Evolutionary conservation across 2,113 vertebrate genomes (phyloP).

Genomic region (Leptocoma aspasia): DNA sequence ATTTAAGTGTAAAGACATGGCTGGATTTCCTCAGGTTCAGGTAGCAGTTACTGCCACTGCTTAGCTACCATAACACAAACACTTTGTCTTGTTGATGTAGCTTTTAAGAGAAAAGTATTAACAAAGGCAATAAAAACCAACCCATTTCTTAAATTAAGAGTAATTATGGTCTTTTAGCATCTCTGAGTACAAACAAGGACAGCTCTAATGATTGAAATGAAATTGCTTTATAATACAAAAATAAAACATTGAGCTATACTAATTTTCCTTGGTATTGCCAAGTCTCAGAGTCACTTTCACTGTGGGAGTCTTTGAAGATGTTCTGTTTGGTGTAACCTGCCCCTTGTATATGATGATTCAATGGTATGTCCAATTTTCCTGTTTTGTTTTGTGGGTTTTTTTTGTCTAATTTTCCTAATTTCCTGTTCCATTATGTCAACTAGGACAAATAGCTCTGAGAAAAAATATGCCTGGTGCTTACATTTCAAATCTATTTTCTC

Average conservation of each 20-base stretch:
- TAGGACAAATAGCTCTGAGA: neutral
- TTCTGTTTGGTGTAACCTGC: neutral
- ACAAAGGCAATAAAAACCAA: neutral
- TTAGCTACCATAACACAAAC: neutral
- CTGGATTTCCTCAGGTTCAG: neutral
- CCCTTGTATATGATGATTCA: neutral
- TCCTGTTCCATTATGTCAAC: neutral
- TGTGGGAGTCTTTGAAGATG: neutral
- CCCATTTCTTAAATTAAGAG: neutral
- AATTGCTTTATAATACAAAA: neutral
- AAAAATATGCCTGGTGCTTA: neutral
- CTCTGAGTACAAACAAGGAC: neutral
- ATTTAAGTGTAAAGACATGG: neutral
- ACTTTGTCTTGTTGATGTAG: neutral
- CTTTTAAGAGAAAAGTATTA: neutral
- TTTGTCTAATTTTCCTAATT: neutral
- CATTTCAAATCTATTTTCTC: neutral
- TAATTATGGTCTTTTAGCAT: neutral
- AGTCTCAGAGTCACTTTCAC: neutral
- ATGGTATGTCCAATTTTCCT: neutral
- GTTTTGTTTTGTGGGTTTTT: too few relatives aligned
- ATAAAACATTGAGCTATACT: neutral
- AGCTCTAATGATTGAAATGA: neutral
- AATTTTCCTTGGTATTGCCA: neutral
- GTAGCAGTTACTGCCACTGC: neutral